Evolutionary conservation across 2,113 vertebrate species (phyloP).

Genomic region (Protobothrops flavoviridis): DNA sequence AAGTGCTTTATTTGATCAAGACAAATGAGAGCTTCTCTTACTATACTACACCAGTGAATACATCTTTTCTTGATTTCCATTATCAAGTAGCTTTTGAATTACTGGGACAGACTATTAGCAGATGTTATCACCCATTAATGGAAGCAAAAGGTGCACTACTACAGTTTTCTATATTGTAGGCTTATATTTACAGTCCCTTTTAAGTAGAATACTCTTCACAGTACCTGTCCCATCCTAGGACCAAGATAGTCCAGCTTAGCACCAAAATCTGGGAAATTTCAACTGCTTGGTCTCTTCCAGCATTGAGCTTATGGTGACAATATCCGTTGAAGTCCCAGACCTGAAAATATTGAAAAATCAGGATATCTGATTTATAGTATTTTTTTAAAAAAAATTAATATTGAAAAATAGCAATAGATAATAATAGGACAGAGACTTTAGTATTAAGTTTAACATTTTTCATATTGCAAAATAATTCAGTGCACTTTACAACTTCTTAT

Average conservation of each 20-base stretch:
- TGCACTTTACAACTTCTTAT: background rate
- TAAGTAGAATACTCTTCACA: background rate
- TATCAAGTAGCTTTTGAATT: constrained; percentile 33
- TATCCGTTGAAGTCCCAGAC: constrained; percentile 82
- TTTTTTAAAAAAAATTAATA: background rate
- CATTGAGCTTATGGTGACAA: constrained; percentile 71
- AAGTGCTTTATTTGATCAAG: background rate
- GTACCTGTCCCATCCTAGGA: constrained; percentile 71
- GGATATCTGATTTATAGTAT: background rate
- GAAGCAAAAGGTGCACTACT: constrained; percentile 3
- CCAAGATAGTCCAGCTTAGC: constrained; percentile 66
- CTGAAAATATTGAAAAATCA: constrained; percentile 51
- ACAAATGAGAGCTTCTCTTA: background rate
- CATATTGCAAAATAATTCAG: background rate
- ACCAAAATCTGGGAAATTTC: constrained; percentile 72
- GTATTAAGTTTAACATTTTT: background rate
- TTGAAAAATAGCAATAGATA: background rate
- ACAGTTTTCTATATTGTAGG: background rate
- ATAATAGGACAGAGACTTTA: background rate
- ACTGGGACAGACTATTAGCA: constrained; percentile 10
- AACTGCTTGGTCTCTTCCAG: constrained; percentile 62
- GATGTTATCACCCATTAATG: constrained; percentile 17
- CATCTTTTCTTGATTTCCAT: background rate
- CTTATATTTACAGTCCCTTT: rapidly evolving
- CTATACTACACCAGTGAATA: constrained; percentile 16